These are phyloP conservation scores for Therioaphis trifolii DNA, from an alignment of 2,888 invertebrate species.

Conservation along the genomic window DNA sequence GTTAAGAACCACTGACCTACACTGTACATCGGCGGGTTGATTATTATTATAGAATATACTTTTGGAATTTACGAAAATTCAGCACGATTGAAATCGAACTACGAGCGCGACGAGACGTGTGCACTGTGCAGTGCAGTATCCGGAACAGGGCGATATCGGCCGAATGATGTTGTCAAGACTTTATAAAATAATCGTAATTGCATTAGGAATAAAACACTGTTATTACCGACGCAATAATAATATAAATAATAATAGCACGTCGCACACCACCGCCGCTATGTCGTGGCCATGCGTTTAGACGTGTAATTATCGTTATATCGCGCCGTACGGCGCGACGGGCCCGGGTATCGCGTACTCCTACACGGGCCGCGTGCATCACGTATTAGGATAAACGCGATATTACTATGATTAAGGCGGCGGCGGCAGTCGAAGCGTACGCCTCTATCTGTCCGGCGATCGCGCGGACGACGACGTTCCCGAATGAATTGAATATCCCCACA, in stretches of 20 bases:
- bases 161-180: background rate
- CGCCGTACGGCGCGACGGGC: background rate
- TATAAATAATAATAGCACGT: background rate
- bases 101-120: no score
- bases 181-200: background rate
- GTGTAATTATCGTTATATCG: background rate
- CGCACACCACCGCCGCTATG: background rate
- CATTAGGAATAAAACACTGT: no score
- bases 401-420: background rate
- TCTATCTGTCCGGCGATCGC: background rate
- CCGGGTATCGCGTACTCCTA: background rate
- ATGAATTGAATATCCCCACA: slow-evolving; percentile 2
- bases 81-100: no score
- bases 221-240: background rate
- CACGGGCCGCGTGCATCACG: background rate
- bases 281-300: background rate
- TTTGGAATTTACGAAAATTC: no score
- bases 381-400: background rate
- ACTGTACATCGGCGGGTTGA: no score
- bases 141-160: no score
- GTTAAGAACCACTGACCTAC: no score
- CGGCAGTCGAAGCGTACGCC: no score
- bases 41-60: no score
- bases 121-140: no score
- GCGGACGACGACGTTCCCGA: background rate